Evolutionary conservation across 2,113 vertebrate species (phyloP).

Genomic region (Ceuthmochares aereus): DNA sequence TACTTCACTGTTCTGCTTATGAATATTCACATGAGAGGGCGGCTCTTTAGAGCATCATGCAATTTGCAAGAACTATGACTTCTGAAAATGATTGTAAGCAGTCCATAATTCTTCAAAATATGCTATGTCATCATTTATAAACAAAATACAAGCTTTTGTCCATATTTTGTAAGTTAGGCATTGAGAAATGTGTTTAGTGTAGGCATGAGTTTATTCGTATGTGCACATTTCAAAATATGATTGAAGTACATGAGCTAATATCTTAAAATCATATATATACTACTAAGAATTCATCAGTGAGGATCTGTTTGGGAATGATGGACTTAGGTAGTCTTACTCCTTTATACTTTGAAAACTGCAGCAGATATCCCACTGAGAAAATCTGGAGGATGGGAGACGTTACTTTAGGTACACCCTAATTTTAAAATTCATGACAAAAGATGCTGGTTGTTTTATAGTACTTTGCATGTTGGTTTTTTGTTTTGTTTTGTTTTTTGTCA

Average conservation of each 20-base stretch:
- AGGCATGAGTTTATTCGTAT: neutral
- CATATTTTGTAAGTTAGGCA: neutral
- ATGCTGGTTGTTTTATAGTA: neutral
- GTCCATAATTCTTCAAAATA: neutral
- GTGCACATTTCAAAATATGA: neutral
- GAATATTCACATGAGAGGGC: neutral
- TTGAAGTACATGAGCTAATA: neutral
- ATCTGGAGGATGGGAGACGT: accelerated
- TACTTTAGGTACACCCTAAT: neutral
- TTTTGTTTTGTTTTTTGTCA: neutral
- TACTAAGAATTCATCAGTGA: neutral
- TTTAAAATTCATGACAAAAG: neutral
- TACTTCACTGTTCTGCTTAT: neutral
- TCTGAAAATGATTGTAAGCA: neutral
- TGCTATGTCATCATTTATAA: neutral
- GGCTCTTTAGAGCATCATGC: neutral
- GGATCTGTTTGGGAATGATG: neutral
- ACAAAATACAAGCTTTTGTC: neutral
- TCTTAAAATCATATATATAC: neutral
- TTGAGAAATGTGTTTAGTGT: neutral
- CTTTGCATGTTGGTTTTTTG: neutral
- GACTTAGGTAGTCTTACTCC: neutral
- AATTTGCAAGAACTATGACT: neutral
- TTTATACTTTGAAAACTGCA: neutral
- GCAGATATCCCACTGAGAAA: neutral